phyloP scores from a whole-genome alignment of 1,140 invertebrate genomes.

The Drosophila serrata region DNA sequence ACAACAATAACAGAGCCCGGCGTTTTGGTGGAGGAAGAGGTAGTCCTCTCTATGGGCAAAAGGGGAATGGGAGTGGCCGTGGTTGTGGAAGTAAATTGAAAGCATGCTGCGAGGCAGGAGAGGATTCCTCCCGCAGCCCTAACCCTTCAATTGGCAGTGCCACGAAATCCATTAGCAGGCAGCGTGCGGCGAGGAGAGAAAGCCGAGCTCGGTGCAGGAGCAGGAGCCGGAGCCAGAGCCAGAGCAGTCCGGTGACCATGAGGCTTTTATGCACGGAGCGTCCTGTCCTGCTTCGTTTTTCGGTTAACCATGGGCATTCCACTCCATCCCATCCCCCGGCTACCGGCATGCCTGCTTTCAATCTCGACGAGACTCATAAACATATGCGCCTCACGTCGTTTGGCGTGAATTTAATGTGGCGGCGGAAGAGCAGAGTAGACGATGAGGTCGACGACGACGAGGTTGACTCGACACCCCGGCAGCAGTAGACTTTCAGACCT shows the following conservation, averaged over 20 bases:
- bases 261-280: conserved; percentile 82
- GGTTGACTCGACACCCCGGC: conserved; percentile 13
- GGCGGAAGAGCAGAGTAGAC: conserved; percentile 51
- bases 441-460: conserved; percentile 21
- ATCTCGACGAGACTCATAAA: conserved; percentile 84
- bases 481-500: conserved; percentile 20
- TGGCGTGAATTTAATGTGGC: conserved; percentile 83
- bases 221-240: conserved; percentile 20
- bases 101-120: conserved; percentile 69
- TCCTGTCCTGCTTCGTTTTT: conserved; percentile 80
- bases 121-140: conserved; percentile 59
- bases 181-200: conserved; percentile 66
- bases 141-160: conserved; percentile 64
- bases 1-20: conserved; percentile 53
- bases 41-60: neutral
- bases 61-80: neutral
- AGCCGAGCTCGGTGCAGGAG: conserved; percentile 22
- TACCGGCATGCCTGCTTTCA: conserved; percentile 52
- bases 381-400: conserved; percentile 84
- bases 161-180: conserved; percentile 80
- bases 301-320: conserved; percentile 83
- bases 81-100: conserved; percentile 77
- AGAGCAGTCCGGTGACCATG: conserved; percentile 44
- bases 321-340: conserved; percentile 51
- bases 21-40: conserved; percentile 39